Evolutionary conservation across 2,888 invertebrate genomes (phyloP), one percentile per base, ranked within the genome.

Genomic region (Hypsopygia costalis): DNA sequence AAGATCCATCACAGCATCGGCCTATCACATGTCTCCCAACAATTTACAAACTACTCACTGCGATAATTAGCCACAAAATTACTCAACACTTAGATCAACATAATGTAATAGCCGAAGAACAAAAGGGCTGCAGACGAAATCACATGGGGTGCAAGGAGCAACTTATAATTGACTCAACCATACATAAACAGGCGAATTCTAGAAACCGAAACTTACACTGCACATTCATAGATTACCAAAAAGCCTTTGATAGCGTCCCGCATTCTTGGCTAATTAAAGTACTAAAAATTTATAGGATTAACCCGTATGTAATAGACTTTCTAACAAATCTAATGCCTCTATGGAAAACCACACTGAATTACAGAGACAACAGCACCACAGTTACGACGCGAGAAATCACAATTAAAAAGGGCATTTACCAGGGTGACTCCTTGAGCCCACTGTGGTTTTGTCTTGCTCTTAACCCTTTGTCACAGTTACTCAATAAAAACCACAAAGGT

Each of bases 1-100:
- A 1, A 16, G 2, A 34, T 1, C 34, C 34, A 6, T 21, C 34
- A 10, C 9, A 16, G 10, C 21, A 34, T 22, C 9, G 34, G 0
- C 34, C 34, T 2, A 34, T 34, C 6, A 34, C 34, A 3, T 34
- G 34, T n/a, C 7, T 34, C 1, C 34, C 34, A 11, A 31, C 31
- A 11, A 6, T 31, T 11, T 31, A 31, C 11, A 31, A 31, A 31
- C 1, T 31, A 11, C 3, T 31, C 5, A 31, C 31, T 1, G 5
- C 11, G 3, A 11, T 3, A 5, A 11, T 31, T 1, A 11, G 11
- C 3, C 1, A 4, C 6, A 31, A 11, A 11, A 11, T 31, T 31
- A 31, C 4, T 11, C 4, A 5, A 11, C 31, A 31, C 11, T 6
- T 31, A 11, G 11, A 11, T 6, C 11, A 31, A 11, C 2, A 31